phyloP scores from a whole-genome alignment of 1,140 invertebrate species.

The Cyclargus thomasi region DNA sequence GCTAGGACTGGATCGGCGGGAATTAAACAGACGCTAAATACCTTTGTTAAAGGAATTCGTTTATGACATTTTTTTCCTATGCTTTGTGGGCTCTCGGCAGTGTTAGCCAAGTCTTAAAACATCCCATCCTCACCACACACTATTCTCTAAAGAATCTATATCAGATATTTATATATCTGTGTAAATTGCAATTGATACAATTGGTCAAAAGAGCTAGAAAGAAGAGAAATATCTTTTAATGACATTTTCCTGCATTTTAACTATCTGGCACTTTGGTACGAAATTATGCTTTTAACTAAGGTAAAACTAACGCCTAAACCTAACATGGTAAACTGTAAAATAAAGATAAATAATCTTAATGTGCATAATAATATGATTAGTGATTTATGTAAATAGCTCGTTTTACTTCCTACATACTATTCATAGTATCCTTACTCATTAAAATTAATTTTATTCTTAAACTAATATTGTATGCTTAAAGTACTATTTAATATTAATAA shows the following conservation, averaged over 20 bases:
- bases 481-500: not conserved
- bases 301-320: too few species aligned
- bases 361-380: too few species aligned
- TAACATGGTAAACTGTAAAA: too few species aligned
- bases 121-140: not conserved
- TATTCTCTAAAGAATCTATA: not conserved
- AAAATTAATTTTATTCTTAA: not conserved
- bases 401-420: not conserved
- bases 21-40: not conserved
- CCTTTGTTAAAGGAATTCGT: not conserved
- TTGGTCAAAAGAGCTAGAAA: slow-evolving; percentile 6
- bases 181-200: not conserved
- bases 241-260: not conserved
- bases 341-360: too few species aligned
- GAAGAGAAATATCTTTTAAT: slow-evolving; percentile 8
- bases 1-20: not conserved
- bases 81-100: not conserved
- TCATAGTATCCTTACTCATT: not conserved
- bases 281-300: not conserved
- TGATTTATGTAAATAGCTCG: not conserved
- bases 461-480: not conserved
- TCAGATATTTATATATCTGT: not conserved
- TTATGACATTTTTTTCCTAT: not conserved
- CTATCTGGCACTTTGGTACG: not conserved
- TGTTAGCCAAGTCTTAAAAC: not conserved